Conservation (phyloP, 2,113 vertebrate genomes). For the Pungitius pungitius region DNA sequence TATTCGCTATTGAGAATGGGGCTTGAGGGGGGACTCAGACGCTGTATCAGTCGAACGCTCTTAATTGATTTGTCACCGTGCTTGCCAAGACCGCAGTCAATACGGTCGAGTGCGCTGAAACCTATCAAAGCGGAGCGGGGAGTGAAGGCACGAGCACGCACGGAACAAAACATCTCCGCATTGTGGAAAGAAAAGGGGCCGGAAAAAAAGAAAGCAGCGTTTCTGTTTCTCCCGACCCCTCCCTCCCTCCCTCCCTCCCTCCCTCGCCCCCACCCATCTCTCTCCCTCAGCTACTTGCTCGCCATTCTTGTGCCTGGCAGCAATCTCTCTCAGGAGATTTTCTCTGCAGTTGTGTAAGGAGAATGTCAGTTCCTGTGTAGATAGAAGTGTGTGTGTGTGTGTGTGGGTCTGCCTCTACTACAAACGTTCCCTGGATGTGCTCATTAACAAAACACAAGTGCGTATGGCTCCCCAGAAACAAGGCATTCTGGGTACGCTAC, state of each 20-base stretch:
- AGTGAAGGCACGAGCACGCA: slow-evolving; percentile 45
- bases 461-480: slow-evolving; percentile 57
- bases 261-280: background rate
- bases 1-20: slow-evolving; percentile 59
- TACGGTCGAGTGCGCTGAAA: slow-evolving; percentile 66
- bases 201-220: slow-evolving; percentile 19
- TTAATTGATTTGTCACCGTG: slow-evolving; percentile 75
- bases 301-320: slow-evolving; percentile 66
- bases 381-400: slow-evolving; percentile 27
- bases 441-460: slow-evolving; percentile 74
- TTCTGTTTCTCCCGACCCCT: slow-evolving; percentile 29
- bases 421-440: slow-evolving; percentile 67
- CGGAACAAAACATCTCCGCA: slow-evolving; percentile 53
- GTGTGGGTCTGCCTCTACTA: slow-evolving; percentile 9
- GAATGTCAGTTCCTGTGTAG: slow-evolving; percentile 68
- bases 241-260: background rate
- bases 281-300: slow-evolving; percentile 59
- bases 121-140: slow-evolving; percentile 55
- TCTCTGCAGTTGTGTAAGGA: slow-evolving; percentile 67
- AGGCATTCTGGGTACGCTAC: slow-evolving; percentile 70
- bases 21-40: slow-evolving; percentile 31
- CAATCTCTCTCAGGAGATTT: slow-evolving; percentile 73
- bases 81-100: slow-evolving; percentile 70
- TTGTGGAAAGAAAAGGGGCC: slow-evolving; percentile 22
- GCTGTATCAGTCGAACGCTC: slow-evolving; percentile 61